phyloP scores from a whole-genome alignment of 1,140 invertebrate species.

The Adelges cooleyi region DNA sequence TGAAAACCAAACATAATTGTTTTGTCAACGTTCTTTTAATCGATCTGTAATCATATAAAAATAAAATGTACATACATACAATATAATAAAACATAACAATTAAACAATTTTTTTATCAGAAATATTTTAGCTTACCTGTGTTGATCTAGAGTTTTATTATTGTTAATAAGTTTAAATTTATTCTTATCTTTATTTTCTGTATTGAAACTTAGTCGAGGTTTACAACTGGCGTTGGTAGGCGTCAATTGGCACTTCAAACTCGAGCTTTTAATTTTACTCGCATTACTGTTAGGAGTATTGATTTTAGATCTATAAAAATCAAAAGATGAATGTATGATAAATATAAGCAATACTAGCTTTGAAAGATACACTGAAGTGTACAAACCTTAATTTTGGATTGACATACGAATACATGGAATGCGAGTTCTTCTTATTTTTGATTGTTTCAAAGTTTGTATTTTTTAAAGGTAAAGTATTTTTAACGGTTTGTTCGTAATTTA shows the following conservation, averaged over 20 bases:
- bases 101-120: too few species aligned
- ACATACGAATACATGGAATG: conserved; percentile 9
- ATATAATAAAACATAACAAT: neutral
- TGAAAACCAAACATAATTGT: conserved; percentile 16
- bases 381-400: conserved; percentile 5
- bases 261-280: neutral
- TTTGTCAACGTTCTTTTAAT: conserved; percentile 4
- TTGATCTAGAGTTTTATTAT: neutral
- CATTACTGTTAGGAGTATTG: neutral
- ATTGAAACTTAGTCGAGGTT: neutral
- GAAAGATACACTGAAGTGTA: too few species aligned
- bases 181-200: neutral
- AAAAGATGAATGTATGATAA: neutral
- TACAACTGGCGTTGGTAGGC: neutral
- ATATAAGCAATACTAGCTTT: too few species aligned
- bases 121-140: neutral
- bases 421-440: neutral
- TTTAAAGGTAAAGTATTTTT: neutral
- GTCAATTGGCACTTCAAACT: neutral
- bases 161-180: conserved; percentile 11
- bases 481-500: neutral
- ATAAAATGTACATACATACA: neutral
- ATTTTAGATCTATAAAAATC: neutral
- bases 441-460: conserved; percentile 13
- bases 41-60: conserved; percentile 6